A percentile compares a stretch with the other conserved stretches of the same genome.
These are phyloP conservation scores for Chaetops frenatus DNA, from an alignment of 2,113 vertebrate species.

Conservation along the genomic window DNA sequence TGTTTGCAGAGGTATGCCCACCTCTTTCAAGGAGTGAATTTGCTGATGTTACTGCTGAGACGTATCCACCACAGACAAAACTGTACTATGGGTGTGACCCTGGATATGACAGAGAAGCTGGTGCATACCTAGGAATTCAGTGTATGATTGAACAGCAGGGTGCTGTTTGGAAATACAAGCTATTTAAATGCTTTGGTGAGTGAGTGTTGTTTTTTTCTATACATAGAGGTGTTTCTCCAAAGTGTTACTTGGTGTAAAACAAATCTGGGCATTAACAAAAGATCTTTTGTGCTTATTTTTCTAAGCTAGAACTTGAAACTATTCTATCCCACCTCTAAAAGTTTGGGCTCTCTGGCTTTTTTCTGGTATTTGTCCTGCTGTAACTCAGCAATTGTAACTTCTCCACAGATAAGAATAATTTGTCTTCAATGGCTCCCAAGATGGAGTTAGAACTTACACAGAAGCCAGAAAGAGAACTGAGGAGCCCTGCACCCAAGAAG, in stretches of 20 bases:
- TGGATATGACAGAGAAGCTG: background rate
- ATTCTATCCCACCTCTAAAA: background rate
- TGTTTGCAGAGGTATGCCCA: background rate
- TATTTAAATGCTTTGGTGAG: constrained; percentile 15
- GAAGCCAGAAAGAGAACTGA: background rate
- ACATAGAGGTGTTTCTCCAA: background rate
- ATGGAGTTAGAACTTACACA: background rate
- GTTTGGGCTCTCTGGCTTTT: background rate
- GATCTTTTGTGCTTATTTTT: background rate
- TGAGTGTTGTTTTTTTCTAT: background rate
- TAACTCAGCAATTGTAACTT: background rate
- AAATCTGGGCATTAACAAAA: background rate
- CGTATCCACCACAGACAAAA: background rate
- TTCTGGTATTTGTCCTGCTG: background rate
- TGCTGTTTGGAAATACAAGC: background rate
- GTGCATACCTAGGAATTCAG: background rate
- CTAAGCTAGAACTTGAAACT: background rate
- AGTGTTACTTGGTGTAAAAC: background rate
- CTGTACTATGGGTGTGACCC: background rate
- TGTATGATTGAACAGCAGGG: background rate
- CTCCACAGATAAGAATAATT: background rate
- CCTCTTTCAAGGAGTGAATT: accelerated
- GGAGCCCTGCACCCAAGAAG: background rate
- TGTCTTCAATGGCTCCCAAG: accelerated
- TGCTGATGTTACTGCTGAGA: background rate